Percentiles rank a stretch among this genome's conserved stretches.
These are phyloP conservation scores for Lagria hirta DNA, from an alignment of 2,888 invertebrate species.

Conservation along the genomic window DNA sequence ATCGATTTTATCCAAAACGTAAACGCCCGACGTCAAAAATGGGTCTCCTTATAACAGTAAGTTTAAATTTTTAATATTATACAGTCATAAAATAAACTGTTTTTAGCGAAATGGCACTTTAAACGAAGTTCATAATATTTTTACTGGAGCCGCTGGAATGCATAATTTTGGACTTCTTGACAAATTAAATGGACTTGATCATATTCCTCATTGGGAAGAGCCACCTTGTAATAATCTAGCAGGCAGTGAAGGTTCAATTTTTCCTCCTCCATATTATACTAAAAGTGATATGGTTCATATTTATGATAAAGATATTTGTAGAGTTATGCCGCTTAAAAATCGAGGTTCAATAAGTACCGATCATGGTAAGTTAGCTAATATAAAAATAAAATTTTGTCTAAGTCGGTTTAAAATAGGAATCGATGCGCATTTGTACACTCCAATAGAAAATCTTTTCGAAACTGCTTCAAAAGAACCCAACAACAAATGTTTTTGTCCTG, in stretches of 20 bases:
- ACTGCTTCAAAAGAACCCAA: too few species aligned
- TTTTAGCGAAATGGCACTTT: slow-evolving; percentile 78
- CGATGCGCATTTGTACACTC: too few species aligned
- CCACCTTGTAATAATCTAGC: slow-evolving; percentile 72
- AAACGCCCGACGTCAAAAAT: slow-evolving; percentile 79
- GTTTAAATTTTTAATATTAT: too few species aligned
- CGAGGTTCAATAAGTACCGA: slow-evolving; percentile 66
- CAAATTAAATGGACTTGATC: slow-evolving; percentile 73
- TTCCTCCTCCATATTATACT: slow-evolving; percentile 75
- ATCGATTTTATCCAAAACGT: slow-evolving; percentile 78
- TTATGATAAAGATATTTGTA: slow-evolving; percentile 85
- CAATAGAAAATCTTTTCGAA: too few species aligned
- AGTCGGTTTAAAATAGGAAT: too few species aligned
- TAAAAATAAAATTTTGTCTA: too few species aligned
- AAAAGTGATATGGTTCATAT: slow-evolving; percentile 68
- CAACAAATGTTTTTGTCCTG: too few species aligned
- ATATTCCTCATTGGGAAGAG: slow-evolving; percentile 74
- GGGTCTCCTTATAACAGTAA: slow-evolving; percentile 75
- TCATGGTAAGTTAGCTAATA: slow-evolving; percentile 68
- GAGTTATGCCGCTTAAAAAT: slow-evolving; percentile 75
- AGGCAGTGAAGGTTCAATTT: slow-evolving; percentile 81
- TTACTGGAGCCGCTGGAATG: slow-evolving; percentile 70
- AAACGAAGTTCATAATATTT: slow-evolving; percentile 77
- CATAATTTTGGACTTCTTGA: slow-evolving; percentile 77
- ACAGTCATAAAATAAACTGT: too few species aligned